phyloP scores from a whole-genome alignment of 2,888 invertebrate genomes.

The Petrolisthes cinctipes region DNA sequence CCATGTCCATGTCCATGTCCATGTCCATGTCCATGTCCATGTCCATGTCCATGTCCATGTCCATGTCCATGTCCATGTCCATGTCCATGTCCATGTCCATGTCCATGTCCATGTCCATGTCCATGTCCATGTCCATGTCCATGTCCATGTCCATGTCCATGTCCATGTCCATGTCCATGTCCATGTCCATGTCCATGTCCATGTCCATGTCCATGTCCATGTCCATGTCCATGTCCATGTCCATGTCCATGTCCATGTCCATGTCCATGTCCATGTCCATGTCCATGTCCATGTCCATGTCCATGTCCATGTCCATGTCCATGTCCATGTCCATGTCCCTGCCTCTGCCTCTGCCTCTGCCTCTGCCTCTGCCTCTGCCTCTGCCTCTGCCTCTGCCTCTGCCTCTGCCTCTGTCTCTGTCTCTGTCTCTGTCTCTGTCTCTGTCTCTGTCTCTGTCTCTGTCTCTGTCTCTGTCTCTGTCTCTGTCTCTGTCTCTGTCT shows the following conservation, averaged over 20 bases:
- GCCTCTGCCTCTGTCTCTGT: not conserved
- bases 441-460: not conserved
- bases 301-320: not conserved
- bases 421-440: not conserved
- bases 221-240: not conserved
- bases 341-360: not conserved
- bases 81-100: not conserved
- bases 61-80: not conserved
- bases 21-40: not conserved
- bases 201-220: not conserved
- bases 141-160: not conserved
- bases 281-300: not conserved
- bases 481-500: not conserved
- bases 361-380: slow-evolving; percentile 21
- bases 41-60: not conserved
- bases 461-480: not conserved
- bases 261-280: not conserved
- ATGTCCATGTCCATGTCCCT: not conserved
- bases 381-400: not conserved
- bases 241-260: not conserved
- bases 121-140: not conserved
- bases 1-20: not conserved
- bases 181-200: not conserved
- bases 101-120: not conserved
- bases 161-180: not conserved